Conservation (phyloP, 1,140 invertebrate genomes). For the Belonocnema kinseyi region DNA sequence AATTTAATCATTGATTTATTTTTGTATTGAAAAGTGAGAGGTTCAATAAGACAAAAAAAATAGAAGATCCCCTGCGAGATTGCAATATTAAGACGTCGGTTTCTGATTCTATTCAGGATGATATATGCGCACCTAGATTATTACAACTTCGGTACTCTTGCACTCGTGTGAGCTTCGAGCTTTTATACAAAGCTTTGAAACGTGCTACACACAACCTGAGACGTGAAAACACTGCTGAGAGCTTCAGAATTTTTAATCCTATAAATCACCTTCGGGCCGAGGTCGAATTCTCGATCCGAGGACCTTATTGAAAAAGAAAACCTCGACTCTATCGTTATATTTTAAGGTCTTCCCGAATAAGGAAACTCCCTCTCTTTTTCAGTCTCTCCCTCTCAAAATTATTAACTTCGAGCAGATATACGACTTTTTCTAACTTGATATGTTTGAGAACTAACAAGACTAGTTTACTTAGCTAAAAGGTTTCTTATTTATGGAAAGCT, state of each 20-base stretch:
- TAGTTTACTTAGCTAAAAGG: background rate
- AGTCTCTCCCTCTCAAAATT: background rate
- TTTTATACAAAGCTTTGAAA: conserved; percentile 36
- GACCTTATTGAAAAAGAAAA: conserved; percentile 5
- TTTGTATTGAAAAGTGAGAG: background rate
- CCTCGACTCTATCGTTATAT: background rate
- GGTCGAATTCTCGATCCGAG: conserved; percentile 47
- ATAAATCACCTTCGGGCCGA: conserved; percentile 47
- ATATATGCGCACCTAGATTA: conserved; percentile 18
- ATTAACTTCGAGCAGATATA: background rate
- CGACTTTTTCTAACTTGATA: too few relatives aligned
- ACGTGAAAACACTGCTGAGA: conserved; percentile 31
- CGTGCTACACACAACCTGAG: conserved; percentile 33
- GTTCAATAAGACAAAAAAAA: background rate
- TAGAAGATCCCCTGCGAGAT: background rate
- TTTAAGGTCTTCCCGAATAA: conserved; percentile 19
- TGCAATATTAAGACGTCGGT: background rate
- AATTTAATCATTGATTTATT: background rate
- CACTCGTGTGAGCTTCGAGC: conserved; percentile 11
- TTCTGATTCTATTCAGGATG: background rate
- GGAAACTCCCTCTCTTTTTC: background rate
- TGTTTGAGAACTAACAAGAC: too few relatives aligned
- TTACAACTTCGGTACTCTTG: conserved; percentile 3
- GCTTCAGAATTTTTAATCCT: conserved; percentile 54
- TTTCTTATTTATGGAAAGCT: background rate